Conservation (phyloP, 1,140 invertebrate genomes). For the Matsumurasca onukii region DNA sequence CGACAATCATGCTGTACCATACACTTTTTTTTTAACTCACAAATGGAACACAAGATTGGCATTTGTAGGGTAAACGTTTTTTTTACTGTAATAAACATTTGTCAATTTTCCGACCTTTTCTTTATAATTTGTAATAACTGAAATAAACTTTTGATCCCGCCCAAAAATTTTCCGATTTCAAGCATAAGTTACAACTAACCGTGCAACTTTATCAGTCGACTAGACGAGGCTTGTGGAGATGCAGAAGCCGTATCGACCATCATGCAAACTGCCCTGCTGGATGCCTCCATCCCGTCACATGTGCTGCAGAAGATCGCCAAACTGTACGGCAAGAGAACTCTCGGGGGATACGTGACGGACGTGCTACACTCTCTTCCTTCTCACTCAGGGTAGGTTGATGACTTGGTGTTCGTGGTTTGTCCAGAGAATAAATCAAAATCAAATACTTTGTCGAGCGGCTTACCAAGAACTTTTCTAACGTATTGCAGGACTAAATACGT, state of each 20-base stretch:
- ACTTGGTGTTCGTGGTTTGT: background rate
- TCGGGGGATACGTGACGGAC: constrained; percentile 1
- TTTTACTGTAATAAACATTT: too few species aligned
- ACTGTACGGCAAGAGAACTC: background rate
- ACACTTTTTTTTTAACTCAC: too few species aligned
- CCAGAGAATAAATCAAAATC: background rate
- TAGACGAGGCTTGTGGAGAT: constrained; percentile 18
- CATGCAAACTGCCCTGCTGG: constrained; percentile 9
- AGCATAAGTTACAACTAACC: too few species aligned
- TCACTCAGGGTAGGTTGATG: background rate
- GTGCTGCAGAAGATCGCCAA: constrained; percentile 4
- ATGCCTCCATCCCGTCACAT: background rate
- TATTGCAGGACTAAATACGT: background rate
- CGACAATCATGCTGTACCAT: too few species aligned
- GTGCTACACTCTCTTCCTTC: constrained; percentile 1
- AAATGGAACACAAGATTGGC: too few species aligned
- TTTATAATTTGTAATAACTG: too few species aligned
- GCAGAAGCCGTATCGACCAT: background rate
- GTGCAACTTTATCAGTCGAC: background rate
- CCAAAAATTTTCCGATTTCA: too few species aligned
- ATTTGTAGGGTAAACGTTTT: too few species aligned
- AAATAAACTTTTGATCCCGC: too few species aligned
- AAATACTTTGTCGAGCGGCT: background rate
- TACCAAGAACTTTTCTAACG: background rate
- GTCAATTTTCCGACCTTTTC: too few species aligned